Evolutionary conservation across 2,797 vertebrate species (phyloP), one percentile per base, ranked within the genome.

Genomic region (Peromyscus aztecus): DNA sequence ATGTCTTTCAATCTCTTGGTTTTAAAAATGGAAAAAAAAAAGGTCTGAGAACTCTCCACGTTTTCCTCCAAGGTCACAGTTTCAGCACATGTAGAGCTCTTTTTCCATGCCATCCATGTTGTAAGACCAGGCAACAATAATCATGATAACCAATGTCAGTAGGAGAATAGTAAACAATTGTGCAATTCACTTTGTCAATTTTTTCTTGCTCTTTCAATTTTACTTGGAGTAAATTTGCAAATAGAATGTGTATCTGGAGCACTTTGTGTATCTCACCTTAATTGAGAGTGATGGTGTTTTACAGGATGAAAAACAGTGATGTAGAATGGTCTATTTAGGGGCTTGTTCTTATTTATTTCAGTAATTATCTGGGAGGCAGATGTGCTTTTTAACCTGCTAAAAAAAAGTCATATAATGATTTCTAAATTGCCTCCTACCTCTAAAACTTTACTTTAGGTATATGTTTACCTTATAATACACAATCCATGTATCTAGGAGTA

Each of bases 141-240:
- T 49, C 16, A 37, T 63, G 71, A 43, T 82, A 93, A 77, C 80
- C 59, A 61, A 34, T 46, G 40, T 89, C 55, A 75, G 31, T 46
- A 86, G 21, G 43, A 92, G 8, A 61, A 89, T n/a, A 95, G 40
- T 16, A 90, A 96, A 95, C 4, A 87, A 27, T 23, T 94, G 80
- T n/a, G 84, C 4, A 34, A 8, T 77, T 77, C 76, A 52, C 2
- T 61, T 86, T 40, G 13, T 59, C 84, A 34, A 34, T 13, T 65
- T 78, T 96, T 95, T 71, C 11, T 17, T 84, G 1, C 67, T 49
- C 52, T 94, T 27, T 61, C 34, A 6, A 57, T 73, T 95, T 95
- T 86, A 65, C 81, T 65, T 90, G 46, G 6, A 83, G 61, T 52
- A 55, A 89, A 89, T 76, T 82, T 96, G 55, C 4, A 87, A 76